Evolutionary conservation across 2,888 invertebrate genomes (phyloP), one percentile per base, ranked within the genome.

Genomic region (Dyspetes luteomarginatus): DNA sequence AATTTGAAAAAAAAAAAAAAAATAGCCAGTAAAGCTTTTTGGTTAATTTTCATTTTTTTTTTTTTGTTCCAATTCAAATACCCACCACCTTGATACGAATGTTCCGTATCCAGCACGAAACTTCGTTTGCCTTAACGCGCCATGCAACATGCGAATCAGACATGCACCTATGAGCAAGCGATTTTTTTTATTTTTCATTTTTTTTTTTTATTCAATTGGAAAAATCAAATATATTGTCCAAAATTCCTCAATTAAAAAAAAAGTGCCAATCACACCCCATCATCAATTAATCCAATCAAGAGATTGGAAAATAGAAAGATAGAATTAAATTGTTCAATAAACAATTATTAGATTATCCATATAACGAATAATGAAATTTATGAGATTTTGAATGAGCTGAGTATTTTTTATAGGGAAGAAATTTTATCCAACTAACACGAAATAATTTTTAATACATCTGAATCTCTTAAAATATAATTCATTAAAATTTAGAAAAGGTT

Each of bases 121-220:
- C 76, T 86, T 85, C 58, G 84, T 85, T 82, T 86, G 86, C 64
- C 75, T 84, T 85, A 90, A 83, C 58, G 86, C 84, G 64, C 82
- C 87, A 86, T 90, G 89, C 88, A 91, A 88, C 91, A 91, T 91
- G 84, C 88, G 89, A 85, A 91, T 88, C 82, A 91, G 82, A 85
- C 91, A 91, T 88, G 91, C 91, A 88, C 91, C 91, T 91, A 87
- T 78, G 85, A 85, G 82, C 83, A 87, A 84, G 69, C 72, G 71
- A 64, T 75, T 72, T 48, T 36, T 52, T 45, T 79, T 55, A 43
- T 60, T 58, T 68, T 55, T 26, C 41, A 36, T 52, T 45, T 79
- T 55, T 52, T 60, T 58, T 68, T 55, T 26, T 48, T 65, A 41
- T 9, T 7, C 0, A 45, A 73, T 30, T 30, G 17, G 28, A 72